phyloP scores from a whole-genome alignment of 2,888 invertebrate genomes.

The Pardosa pseudoannulata region DNA sequence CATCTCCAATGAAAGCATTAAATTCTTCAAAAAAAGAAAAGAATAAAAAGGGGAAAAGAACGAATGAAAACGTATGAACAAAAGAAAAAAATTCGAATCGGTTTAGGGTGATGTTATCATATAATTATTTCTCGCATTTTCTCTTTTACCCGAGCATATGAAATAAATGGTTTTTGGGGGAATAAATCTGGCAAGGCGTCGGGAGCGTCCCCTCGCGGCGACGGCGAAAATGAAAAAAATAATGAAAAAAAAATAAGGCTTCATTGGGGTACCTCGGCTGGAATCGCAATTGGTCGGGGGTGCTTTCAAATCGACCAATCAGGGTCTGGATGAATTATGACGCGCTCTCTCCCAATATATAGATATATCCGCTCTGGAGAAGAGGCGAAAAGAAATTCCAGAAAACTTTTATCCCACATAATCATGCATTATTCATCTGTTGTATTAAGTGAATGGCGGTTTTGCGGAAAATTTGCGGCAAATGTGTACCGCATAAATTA shows the following conservation, averaged over 20 bases:
- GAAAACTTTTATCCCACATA: conserved; percentile 68
- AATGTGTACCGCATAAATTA: conserved; percentile 69
- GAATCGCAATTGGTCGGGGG: conserved; percentile 6
- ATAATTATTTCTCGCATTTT: conserved; percentile 71
- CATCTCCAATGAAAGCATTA: conserved; percentile 50
- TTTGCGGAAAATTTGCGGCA: conserved; percentile 61
- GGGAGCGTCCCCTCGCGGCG: conserved; percentile 55
- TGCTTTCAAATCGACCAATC: conserved; percentile 53
- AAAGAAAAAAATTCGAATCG: conserved; percentile 64
- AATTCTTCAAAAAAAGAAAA: conserved; percentile 27
- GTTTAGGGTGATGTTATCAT: conserved; percentile 59
- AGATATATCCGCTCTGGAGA: background rate
- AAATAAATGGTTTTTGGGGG: conserved; percentile 70
- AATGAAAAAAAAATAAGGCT: too few relatives aligned
- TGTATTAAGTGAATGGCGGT: conserved; percentile 70
- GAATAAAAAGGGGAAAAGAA: background rate
- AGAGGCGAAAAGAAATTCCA: background rate
- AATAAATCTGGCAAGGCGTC: conserved; percentile 60
- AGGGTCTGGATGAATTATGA: conserved; percentile 63
- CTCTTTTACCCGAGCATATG: conserved; percentile 51
- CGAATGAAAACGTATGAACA: background rate
- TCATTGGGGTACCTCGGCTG: background rate
- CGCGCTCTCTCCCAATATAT: conserved; percentile 41
- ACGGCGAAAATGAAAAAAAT: too few relatives aligned
- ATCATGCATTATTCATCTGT: conserved; percentile 70